Evolutionary conservation across 2,888 invertebrate genomes (phyloP), one percentile per base, ranked within the genome.

Genomic region (Dione juno): DNA sequence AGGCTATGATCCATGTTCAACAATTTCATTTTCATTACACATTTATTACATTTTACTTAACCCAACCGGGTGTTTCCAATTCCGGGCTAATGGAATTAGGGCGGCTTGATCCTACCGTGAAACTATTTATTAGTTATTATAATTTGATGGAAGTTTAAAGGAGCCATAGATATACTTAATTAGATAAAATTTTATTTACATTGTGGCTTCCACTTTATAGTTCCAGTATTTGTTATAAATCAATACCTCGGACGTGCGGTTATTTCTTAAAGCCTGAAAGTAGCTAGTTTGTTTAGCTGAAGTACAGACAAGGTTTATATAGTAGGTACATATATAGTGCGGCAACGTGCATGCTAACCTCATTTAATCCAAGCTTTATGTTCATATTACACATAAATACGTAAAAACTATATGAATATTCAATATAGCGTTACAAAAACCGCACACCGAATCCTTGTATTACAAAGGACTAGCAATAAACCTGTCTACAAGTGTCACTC

Each of bases 1-100:
- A 77, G 78, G 74, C 75, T 73, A 79, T 77, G 83, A 84, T 82
- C 83, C 75, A 79, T 84, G 82, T 87, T 84, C 82, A 81, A 84
- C 84, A 84, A 82, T 77, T 78, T 79, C 76, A 70, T 57, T 57
- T 64, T 63, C 67, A 58, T 40, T 66, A 53, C 28, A 40, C 52
- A 68, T 70, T 65, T 61, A 64, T 66, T 70, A 48, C 41, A 66
- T 69, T 35, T 52, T 53, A 59, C 48, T 65, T 65, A 65, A 50
- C 28, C 58, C 48, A 19, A 52, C 19, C 57, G 53, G 43, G 64
- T 35, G 54, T 58, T n/a, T 19, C 45, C 16, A 58, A 28, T 41
- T 28, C 13, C 28, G 37, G 37, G 14, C n/a, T 37, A 64, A 64
- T 64, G 37, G 19, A 52, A 50, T 61, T 52, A 50, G 48, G 37